Evolutionary conservation across 2,888 invertebrate genomes (phyloP), one percentile per base, ranked within the genome.

Genomic region (Molorchus minor): DNA sequence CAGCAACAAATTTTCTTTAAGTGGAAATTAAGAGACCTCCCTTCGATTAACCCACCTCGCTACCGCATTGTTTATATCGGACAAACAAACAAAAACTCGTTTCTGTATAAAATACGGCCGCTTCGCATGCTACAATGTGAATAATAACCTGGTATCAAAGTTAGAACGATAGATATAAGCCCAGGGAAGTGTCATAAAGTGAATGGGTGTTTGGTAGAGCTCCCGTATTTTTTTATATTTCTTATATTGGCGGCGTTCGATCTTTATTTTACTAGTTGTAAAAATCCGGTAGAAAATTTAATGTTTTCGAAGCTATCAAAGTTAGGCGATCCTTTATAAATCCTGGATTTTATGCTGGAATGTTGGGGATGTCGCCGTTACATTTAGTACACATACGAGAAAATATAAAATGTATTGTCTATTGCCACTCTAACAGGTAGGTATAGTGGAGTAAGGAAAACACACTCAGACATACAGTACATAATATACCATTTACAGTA

Each of bases 261-360:
- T 62, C 64, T 62, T 59, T 57, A 58, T 58, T 54, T 59, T 47
- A 45, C 45, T 53, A 64, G 61, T 62, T 61, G 61, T 64, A 64
- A 64, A 56, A 64, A 61, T 61, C 59, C 47, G 30, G 33, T 43
- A 35, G 58, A 61, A 62, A 64, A 64, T 64, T 64, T 61, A 61
- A 61, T 59, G 59, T 59, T 56, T 58, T 52, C 57, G 47, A 55
- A 64, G 62, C 59, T 61, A 64, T 64, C 59, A 57, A 61, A 64
- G 54, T 64, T 61, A 53, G 54, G 56, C 59, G 59, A 62, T 57
- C 55, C 58, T 58, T 59, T 61, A 64, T 64, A 64, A 64, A 64
- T 64, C 56, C 45, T 45, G 41, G 59, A 47, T 58, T 56, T 30
- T 59, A 17, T 29, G 20, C 17, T 19, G 16, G 46, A 52, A 47